Evolutionary conservation across 2,888 invertebrate species (phyloP).

Genomic region (Elysia crispata): DNA sequence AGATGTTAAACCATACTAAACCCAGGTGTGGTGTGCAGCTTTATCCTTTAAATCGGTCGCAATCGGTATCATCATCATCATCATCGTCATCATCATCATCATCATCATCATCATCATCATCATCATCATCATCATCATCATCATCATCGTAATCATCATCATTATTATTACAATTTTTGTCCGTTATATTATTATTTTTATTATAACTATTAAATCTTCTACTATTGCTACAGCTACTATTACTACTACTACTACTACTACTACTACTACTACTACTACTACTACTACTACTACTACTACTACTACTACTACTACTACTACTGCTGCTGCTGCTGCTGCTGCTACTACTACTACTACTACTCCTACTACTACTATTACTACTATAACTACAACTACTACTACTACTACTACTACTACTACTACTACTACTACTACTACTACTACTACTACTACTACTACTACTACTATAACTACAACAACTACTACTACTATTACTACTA

Average conservation of each 20-base stretch:
- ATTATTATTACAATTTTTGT: no score
- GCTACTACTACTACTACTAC: no score
- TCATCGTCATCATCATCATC: conserved; percentile 16
- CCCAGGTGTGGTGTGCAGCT: no score
- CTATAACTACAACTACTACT: background rate
- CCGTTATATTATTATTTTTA: background rate
- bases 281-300: background rate
- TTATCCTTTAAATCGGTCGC: no score
- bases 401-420: background rate
- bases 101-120: conserved; percentile 23
- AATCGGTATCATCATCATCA: conserved; percentile 22
- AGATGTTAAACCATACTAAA: no score
- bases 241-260: no score
- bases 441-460: conserved; percentile 35
- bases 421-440: background rate
- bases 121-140: conserved; percentile 29
- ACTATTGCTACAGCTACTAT: no score
- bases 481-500: conserved; percentile 31
- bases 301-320: background rate
- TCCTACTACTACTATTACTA: no score
- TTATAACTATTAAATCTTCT: background rate
- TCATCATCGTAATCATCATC: no score
- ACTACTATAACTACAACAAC: conserved; percentile 10
- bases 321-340: no score
- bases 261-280: no score